Evolutionary conservation across 1,140 invertebrate genomes (phyloP), one percentile per base, ranked within the genome.

Genomic region (Reticulitermes speratus): DNA sequence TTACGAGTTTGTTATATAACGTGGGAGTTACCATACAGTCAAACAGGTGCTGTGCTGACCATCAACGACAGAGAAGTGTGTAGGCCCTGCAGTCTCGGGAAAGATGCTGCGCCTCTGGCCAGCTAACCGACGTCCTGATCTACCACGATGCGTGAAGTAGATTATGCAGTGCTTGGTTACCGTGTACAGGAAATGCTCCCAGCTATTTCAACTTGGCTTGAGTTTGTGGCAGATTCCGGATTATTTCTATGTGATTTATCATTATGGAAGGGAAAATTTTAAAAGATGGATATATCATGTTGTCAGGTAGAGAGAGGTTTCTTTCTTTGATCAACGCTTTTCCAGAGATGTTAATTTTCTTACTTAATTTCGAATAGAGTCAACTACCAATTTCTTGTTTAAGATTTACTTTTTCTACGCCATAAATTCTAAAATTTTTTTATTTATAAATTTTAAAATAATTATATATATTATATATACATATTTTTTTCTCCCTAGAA

Each of bases 1-100:
- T 75, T 75, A n/a, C 65, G 65, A 75, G 65, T 75, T 30, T 25
- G 65, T 75, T 75, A n/a, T 75, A 75, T 30, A 75, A 75, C 65
- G 65, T 75, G 65, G 65, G 65, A 75, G 65, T 30, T 75, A 75
- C 65, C 65, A 75, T 75, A 30, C n/a, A n/a, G 65, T 30, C 65
- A 75, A 30, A 75, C 65, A 75, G 65, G 65, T 75, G 65, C 65
- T 75, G 65, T 9, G n/a, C n/a, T 75, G 65, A 75, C 65, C 65
- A 75, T 75, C 25, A 75, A 75, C 65, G 25, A n/a, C n/a, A 75
- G 6, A 75, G n/a, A 0, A n/a, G 21, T 65, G 59, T 14, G 25
- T 75, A 75, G 65, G 25, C 25, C 65, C 65, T 30, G 8, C 25
- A 30, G 65, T 75, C 14, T 25, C n/a, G 25, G n/a, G 65, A 30